A percentile compares a stretch with the other conserved stretches of the same genome.
Conservation (phyloP, 1,140 invertebrate genomes). For the Platyura marginata region DNA sequence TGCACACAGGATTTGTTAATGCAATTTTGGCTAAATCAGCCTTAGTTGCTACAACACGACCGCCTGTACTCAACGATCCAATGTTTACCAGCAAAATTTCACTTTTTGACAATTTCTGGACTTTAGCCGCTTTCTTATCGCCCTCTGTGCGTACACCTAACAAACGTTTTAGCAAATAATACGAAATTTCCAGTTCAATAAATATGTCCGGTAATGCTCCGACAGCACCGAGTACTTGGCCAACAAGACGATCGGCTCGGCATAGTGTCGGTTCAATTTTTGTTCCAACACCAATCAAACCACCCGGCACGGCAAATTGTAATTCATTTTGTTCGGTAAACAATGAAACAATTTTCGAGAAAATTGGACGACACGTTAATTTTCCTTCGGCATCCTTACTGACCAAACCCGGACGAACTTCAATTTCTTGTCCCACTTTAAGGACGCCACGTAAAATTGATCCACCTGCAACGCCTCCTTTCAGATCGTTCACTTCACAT, state of each 20-base stretch:
- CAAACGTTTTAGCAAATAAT: constrained; percentile 86
- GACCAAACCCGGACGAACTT: constrained; percentile 83
- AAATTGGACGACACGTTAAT: constrained; percentile 89
- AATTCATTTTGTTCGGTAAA: constrained; percentile 98
- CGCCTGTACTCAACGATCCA: constrained; percentile 95
- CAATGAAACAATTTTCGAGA: constrained; percentile 92
- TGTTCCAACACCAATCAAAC: constrained; percentile 95
- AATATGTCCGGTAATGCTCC: constrained; percentile 94
- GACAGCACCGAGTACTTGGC: constrained; percentile 95
- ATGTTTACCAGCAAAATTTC: constrained; percentile 96
- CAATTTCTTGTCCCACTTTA: constrained; percentile 57
- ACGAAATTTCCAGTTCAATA: constrained; percentile 95
- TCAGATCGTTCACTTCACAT: constrained; percentile 94
- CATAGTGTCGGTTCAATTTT: constrained; percentile 98
- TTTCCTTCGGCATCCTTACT: constrained; percentile 93
- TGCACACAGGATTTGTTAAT: constrained; percentile 94
- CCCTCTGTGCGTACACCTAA: constrained; percentile 96
- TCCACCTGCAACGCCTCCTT: constrained; percentile 96
- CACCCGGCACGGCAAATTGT: constrained; percentile 96
- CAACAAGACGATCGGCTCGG: constrained; percentile 92
- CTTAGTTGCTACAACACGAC: constrained; percentile 87
- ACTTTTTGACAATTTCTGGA: constrained; percentile 71
- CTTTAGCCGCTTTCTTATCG: constrained; percentile 96
- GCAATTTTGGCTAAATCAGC: constrained; percentile 96
- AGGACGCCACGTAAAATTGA: constrained; percentile 92